A percentile compares a stretch with the other conserved stretches of the same genome.
phyloP scores from a whole-genome alignment of 2,888 invertebrate species.

The Malthinus seriepunctatus region DNA sequence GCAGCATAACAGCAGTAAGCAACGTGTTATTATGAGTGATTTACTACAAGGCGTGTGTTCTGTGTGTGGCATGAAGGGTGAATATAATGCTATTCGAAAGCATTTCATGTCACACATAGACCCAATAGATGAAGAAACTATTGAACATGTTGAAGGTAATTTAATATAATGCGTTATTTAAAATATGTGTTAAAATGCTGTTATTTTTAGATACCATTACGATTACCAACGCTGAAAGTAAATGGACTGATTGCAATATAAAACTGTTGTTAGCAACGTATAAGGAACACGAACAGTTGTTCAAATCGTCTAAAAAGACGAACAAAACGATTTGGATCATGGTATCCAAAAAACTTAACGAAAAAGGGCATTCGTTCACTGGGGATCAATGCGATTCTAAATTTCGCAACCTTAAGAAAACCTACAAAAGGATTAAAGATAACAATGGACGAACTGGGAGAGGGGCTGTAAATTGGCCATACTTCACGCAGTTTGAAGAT shows the following conservation, averaged over 20 bases:
- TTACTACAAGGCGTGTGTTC: no score
- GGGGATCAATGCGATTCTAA: slow-evolving; percentile 5
- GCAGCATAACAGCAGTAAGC: no score
- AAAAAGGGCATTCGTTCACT: not conserved
- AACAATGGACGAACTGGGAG: slow-evolving; percentile 1
- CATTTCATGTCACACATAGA: no score
- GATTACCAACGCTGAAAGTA: not conserved
- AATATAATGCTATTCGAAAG: not conserved
- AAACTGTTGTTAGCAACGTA: not conserved
- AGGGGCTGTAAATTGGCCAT: slow-evolving; percentile 1
- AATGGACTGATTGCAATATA: not conserved
- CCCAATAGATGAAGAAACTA: not conserved
- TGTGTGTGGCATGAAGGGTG: not conserved
- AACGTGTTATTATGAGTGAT: no score
- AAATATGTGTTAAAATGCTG: not conserved
- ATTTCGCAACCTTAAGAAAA: slow-evolving; percentile 6
- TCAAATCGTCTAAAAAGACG: not conserved
- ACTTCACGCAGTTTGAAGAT: not conserved
- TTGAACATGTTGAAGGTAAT: no score
- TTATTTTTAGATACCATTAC: not conserved
- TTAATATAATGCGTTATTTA: no score
- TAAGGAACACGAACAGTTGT: not conserved
- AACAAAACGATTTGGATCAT: not conserved
- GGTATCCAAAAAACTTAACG: not conserved
- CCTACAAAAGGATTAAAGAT: slow-evolving; percentile 4